Evolutionary conservation across 1,140 invertebrate genomes (phyloP), one percentile per base, ranked within the genome.

Genomic region (Heliothis subflexa): DNA sequence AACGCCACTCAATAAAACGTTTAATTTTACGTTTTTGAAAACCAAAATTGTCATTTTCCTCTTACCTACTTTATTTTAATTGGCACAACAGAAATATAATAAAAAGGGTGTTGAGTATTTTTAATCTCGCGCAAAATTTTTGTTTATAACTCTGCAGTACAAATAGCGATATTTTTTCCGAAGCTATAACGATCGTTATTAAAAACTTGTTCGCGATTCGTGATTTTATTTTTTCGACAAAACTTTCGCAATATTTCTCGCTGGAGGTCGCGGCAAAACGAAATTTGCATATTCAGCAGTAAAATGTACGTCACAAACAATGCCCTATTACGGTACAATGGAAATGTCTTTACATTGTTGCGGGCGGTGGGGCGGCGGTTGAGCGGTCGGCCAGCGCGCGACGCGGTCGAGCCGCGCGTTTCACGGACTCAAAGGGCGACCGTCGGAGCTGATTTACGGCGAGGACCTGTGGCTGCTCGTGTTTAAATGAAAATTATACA

Each of bases 401-500:
- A 21, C 21, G 72, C 81, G 78, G 61, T 64, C 70, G 78, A 83
- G 85, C 85, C 85, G 85, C 79, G 57, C 75, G 73, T 66, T 55
- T 66, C 57, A 64, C 81, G 64, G 81, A 85, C 83, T 89, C 86
- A 86, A 88, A 89, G 87, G 86, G 84, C 84, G 83, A 81, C 87
- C 86, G 82, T 79, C 80, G 73, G 83, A 76, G 81, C 86, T 90
- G 90, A 92, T 90, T 92, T 91, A 91, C 88, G 77, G 80, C 82
- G 77, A 83, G 87, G 88, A 90, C 90, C 86, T 88, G 86, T 89
- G 88, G 88, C 85, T 88, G 86, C 78, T 74, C 85, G 80, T 87
- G 86, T 91, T 91, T 91, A 90, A 92, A 91, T 89, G 88, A 90
- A 90, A 91, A 92, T 91, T 91, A 89, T 91, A 92, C 86, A 89